phyloP scores from a whole-genome alignment of 2,888 invertebrate species.

The Prosapia bicincta region DNA sequence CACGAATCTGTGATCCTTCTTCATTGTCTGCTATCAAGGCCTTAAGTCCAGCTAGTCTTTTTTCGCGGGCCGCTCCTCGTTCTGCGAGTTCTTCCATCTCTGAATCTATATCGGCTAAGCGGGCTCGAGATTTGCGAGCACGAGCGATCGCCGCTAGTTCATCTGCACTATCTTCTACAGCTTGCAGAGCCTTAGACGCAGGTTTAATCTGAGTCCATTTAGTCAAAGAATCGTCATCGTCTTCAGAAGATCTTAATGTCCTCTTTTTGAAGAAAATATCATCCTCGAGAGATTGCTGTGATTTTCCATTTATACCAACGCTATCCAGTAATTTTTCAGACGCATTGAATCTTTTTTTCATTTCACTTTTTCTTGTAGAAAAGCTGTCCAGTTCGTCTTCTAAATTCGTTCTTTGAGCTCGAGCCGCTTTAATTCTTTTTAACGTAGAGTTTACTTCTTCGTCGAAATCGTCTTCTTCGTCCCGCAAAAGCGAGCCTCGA shows the following conservation, averaged over 20 bases:
- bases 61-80: slow-evolving; percentile 65
- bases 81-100: slow-evolving; percentile 71
- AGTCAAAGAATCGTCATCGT: slow-evolving; percentile 52
- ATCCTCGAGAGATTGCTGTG: slow-evolving; percentile 40
- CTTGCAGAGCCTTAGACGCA: slow-evolving; percentile 48
- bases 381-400: slow-evolving; percentile 58
- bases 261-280: slow-evolving; percentile 27
- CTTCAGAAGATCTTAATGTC: slow-evolving; percentile 50
- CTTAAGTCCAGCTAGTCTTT: slow-evolving; percentile 65
- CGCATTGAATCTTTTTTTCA: slow-evolving; percentile 46
- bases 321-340: slow-evolving; percentile 63
- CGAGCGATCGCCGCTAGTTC: slow-evolving; percentile 59
- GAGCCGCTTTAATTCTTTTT: slow-evolving; percentile 50
- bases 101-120: slow-evolving; percentile 67
- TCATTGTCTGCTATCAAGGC: slow-evolving; percentile 60
- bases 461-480: slow-evolving; percentile 41
- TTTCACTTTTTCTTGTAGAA: slow-evolving; percentile 15
- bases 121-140: slow-evolving; percentile 62
- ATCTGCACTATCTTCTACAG: slow-evolving; percentile 43
- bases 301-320: slow-evolving; percentile 49
- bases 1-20: not conserved
- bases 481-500: not conserved
- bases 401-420: slow-evolving; percentile 50
- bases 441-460: slow-evolving; percentile 49
- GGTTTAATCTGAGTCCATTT: slow-evolving; percentile 52